phyloP scores from a whole-genome alignment of 92 coral and sea anemone genomes.

The Pocillopora meandrina region DNA sequence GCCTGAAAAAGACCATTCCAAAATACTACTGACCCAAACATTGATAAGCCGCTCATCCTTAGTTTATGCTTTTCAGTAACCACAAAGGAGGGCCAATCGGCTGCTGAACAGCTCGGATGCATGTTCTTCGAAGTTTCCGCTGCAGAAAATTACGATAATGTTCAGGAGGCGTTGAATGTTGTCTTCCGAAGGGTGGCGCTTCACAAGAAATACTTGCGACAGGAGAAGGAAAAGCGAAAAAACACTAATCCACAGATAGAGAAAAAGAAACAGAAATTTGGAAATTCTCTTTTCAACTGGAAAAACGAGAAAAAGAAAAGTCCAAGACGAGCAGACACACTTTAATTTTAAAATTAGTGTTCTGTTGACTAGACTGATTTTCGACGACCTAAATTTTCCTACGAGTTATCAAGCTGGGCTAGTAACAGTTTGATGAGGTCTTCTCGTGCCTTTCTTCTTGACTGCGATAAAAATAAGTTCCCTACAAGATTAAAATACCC shows the following conservation, averaged over 20 bases:
- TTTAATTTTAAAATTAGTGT: not conserved
- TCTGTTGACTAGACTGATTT: no score
- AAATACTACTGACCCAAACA: no score
- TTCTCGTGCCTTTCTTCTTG: no score
- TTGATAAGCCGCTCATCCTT: no score
- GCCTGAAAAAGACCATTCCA: no score
- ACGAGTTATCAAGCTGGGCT: no score
- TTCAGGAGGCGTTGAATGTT: conserved; percentile 84
- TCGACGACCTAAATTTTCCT: no score
- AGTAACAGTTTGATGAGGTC: no score
- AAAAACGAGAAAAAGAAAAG: conserved; percentile 64
- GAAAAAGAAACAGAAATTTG: conserved; percentile 86
- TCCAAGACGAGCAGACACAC: conserved; percentile 52
- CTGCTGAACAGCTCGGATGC: conserved; percentile 95
- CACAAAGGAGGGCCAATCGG: conserved; percentile 86
- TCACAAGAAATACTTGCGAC: conserved; percentile 69
- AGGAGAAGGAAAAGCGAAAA: conserved; percentile 75
- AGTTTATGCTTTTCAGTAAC: conserved; percentile 57
- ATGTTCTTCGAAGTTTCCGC: conserved; percentile 98
- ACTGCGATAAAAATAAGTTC: no score
- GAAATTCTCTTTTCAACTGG: conserved; percentile 84
- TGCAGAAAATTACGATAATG: conserved; percentile 90
- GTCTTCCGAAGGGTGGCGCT: conserved; percentile 78
- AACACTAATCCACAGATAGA: conserved; percentile 62
- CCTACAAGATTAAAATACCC: no score